Evolutionary conservation across 2,797 vertebrate genomes (phyloP).

Genomic region (Spea hammondii): DNA sequence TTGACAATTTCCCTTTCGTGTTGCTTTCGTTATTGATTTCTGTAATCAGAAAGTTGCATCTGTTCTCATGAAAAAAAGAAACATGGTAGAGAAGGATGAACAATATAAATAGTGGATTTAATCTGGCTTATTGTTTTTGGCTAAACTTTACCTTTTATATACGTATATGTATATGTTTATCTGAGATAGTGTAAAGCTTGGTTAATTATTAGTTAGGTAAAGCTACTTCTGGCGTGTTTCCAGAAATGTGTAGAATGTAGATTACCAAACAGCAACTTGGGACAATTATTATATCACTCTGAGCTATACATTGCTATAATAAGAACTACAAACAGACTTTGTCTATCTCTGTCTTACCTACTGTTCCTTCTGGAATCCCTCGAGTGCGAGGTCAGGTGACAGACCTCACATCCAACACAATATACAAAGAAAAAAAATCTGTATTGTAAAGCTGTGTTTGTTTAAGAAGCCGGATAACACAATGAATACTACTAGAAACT

Average conservation of each 20-base stretch:
- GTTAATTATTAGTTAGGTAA: slow-evolving; percentile 31
- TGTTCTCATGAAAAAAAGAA: too few species aligned
- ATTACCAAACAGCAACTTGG: slow-evolving; percentile 18
- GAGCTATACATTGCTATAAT: slow-evolving; percentile 1
- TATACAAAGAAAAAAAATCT: too few species aligned
- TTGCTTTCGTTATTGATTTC: too few species aligned
- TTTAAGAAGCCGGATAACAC: too few species aligned
- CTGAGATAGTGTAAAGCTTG: slow-evolving; percentile 4
- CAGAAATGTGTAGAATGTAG: slow-evolving; percentile 18
- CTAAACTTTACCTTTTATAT: slow-evolving; percentile 3
- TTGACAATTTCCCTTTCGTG: too few species aligned
- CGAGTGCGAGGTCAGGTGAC: background rate
- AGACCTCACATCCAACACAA: background rate
- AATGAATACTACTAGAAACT: too few species aligned
- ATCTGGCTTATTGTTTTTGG: background rate
- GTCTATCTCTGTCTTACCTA: background rate
- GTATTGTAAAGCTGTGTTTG: too few species aligned
- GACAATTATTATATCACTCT: slow-evolving; percentile 22
- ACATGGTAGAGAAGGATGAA: too few species aligned
- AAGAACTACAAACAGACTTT: background rate
- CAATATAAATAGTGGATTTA: background rate
- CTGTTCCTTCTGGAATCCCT: background rate
- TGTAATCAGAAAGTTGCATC: too few species aligned
- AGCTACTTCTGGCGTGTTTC: background rate
- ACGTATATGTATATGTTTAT: slow-evolving; percentile 9